These are phyloP conservation scores for Chydorus sphaericus DNA, from an alignment of 2,888 invertebrate genomes.

Conservation along the genomic window DNA sequence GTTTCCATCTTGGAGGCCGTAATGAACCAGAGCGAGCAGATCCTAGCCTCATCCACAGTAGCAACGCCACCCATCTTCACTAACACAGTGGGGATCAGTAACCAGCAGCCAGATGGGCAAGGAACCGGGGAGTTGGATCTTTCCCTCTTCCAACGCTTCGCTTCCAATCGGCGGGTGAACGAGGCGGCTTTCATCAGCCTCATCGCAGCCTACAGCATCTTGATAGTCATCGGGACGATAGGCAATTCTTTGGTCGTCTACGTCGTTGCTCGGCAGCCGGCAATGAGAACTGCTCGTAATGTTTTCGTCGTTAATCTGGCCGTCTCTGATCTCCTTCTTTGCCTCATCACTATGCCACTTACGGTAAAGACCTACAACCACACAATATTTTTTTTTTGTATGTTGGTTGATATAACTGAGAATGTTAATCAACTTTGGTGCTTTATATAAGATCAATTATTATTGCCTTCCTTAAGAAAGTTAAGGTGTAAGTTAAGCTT, in stretches of 20 bases:
- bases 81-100: too few species aligned
- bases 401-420: too few species aligned
- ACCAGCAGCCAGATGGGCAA: too few species aligned
- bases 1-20: too few species aligned
- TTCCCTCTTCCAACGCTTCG: neutral
- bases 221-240: constrained; percentile 65
- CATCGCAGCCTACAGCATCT: constrained; percentile 50
- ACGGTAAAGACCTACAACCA: constrained; percentile 78
- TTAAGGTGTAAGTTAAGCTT: too few species aligned
- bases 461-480: too few species aligned
- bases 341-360: constrained; percentile 80
- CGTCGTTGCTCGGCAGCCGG: constrained; percentile 62
- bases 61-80: too few species aligned
- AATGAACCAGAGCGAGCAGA: too few species aligned
- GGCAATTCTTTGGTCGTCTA: constrained; percentile 74
- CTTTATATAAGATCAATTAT: too few species aligned
- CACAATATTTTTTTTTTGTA: too few species aligned
- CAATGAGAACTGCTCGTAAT: constrained; percentile 83
- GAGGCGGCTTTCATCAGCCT: constrained; percentile 50
- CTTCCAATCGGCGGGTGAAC: constrained; percentile 48
- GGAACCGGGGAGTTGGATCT: neutral
- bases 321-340: constrained; percentile 50
- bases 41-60: too few species aligned
- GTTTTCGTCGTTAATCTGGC: constrained; percentile 86
- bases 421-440: too few species aligned